Conservation (phyloP, 2,113 vertebrate species). For the Petroica traversi region DNA sequence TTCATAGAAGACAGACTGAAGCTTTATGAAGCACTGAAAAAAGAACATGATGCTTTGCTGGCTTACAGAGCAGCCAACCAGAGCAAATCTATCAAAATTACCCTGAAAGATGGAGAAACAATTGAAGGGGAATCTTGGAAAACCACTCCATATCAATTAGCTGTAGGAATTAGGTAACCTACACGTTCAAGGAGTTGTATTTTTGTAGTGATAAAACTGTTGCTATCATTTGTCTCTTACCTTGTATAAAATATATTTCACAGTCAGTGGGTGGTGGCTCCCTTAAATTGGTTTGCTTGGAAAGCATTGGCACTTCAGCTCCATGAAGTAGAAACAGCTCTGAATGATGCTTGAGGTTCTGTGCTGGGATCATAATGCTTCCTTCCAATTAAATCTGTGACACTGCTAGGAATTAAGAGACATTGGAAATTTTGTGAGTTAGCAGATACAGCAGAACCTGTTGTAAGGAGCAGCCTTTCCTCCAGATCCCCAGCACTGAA, state of each 20-base stretch:
- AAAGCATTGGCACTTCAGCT: neutral
- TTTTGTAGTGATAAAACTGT: neutral
- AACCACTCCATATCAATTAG: slow-evolving; percentile 75
- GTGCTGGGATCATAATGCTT: neutral
- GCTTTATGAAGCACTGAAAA: slow-evolving; percentile 73
- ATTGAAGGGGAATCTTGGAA: slow-evolving; percentile 73
- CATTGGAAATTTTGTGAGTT: neutral
- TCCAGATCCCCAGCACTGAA: neutral
- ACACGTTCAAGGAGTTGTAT: neutral
- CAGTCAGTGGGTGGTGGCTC: rapidly evolving
- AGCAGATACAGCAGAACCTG: neutral
- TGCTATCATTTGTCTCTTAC: neutral
- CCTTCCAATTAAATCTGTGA: neutral
- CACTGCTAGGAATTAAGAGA: neutral
- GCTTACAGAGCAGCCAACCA: slow-evolving; percentile 30
- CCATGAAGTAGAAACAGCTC: neutral
- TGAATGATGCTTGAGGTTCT: neutral
- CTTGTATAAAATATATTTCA: neutral
- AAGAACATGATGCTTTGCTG: slow-evolving; percentile 67
- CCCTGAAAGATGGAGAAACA: slow-evolving; percentile 39
- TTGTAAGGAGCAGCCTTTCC: neutral
- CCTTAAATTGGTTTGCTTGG: neutral
- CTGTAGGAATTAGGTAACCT: slow-evolving; percentile 73
- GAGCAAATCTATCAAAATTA: slow-evolving; percentile 64
- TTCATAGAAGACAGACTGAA: slow-evolving; percentile 75